phyloP scores from a whole-genome alignment of 2,113 vertebrate species.

The Onychostruthus taczanowskii region DNA sequence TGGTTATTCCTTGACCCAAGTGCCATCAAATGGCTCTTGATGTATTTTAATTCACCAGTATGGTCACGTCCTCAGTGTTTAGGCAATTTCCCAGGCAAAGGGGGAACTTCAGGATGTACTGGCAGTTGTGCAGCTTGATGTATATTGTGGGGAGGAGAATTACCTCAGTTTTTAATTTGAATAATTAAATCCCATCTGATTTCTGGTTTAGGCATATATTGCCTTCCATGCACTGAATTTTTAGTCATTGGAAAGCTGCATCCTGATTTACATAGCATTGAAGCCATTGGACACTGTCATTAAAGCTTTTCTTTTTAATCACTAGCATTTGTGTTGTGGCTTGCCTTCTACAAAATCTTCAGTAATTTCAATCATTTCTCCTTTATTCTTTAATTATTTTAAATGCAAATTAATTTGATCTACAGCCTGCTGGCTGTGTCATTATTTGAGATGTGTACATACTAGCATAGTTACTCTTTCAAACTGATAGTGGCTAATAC shows the following conservation, averaged over 20 bases:
- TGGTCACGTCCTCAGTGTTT: background rate
- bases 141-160: background rate
- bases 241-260: background rate
- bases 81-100: background rate
- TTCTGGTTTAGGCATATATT: background rate
- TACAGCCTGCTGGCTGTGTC: conserved; percentile 5
- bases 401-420: conserved; percentile 42
- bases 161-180: background rate
- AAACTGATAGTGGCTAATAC: conserved; percentile 56
- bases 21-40: background rate
- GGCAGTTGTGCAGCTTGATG: background rate
- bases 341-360: background rate
- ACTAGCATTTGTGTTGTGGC: background rate
- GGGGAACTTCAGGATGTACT: background rate
- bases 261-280: background rate
- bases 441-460: conserved; percentile 20
- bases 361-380: background rate
- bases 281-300: background rate
- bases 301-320: background rate
- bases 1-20: background rate
- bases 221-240: background rate
- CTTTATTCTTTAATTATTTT: conserved; percentile 32
- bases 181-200: background rate
- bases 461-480: conserved; percentile 51
- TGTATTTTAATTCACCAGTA: background rate